Conservation (phyloP, 2,797 vertebrate species). For the Gymnothorax javanicus region DNA sequence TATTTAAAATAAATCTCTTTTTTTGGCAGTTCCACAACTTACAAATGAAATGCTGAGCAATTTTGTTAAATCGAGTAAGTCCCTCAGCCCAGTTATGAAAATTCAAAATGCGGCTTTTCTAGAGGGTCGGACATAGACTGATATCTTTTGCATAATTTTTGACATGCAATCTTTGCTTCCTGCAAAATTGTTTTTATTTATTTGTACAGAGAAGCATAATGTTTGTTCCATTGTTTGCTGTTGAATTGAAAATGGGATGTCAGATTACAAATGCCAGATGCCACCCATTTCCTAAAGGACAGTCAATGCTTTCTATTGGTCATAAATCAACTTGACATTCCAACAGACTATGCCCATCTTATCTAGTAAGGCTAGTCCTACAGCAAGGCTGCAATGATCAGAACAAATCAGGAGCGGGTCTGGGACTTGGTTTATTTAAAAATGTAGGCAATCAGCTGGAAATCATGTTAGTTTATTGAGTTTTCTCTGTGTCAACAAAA, state of each 20-base stretch:
- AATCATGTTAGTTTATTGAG: slow-evolving; percentile 36
- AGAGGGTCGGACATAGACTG: not conserved
- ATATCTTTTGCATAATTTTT: not conserved
- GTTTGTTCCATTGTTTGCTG: not conserved
- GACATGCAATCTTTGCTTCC: not conserved
- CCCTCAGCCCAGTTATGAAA: not conserved
- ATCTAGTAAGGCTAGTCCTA: not conserved
- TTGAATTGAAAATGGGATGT: not conserved
- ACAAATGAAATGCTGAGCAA: not conserved
- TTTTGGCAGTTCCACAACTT: not conserved
- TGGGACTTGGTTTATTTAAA: slow-evolving; percentile 27
- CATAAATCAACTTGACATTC: slow-evolving; percentile 1
- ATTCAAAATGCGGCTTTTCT: not conserved
- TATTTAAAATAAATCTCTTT: not conserved
- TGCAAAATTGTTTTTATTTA: not conserved
- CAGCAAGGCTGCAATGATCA: slow-evolving; percentile 12
- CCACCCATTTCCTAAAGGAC: not conserved
- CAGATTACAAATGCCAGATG: not conserved
- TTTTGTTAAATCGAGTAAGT: not conserved
- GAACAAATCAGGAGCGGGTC: not conserved
- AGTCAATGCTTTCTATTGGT: not conserved
- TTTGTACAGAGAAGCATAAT: not conserved
- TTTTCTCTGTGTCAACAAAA: slow-evolving; percentile 25
- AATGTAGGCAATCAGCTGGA: slow-evolving; percentile 28
- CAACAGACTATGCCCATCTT: not conserved